Conservation (phyloP, 2,888 invertebrate species). For the Brenthis daphne region DNA sequence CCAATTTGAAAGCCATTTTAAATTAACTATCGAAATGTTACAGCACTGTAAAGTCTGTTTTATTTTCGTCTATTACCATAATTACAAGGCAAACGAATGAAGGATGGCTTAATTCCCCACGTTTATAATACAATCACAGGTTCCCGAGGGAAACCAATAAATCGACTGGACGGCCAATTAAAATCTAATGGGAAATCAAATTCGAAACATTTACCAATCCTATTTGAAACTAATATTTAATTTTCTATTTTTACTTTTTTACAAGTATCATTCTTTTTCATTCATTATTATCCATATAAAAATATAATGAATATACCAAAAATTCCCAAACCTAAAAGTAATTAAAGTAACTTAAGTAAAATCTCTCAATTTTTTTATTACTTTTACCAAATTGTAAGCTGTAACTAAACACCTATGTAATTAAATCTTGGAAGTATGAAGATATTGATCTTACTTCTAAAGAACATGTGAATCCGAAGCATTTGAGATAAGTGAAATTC, state of each 20-base stretch:
- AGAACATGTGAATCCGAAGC: too few relatives aligned
- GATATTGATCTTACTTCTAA: too few relatives aligned
- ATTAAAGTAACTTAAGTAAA: too few relatives aligned
- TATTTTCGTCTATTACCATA: slow-evolving; percentile 29
- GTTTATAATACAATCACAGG: slow-evolving; percentile 32
- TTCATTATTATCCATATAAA: too few relatives aligned
- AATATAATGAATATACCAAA: too few relatives aligned
- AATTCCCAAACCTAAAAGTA: too few relatives aligned
- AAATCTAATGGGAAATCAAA: slow-evolving; percentile 58
- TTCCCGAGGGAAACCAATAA: slow-evolving; percentile 66
- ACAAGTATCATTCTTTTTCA: too few relatives aligned
- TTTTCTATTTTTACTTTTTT: not conserved
- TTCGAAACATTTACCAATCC: slow-evolving; percentile 18
- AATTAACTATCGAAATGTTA: slow-evolving; percentile 1
- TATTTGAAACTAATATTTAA: not conserved
- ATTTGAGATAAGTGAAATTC: too few relatives aligned
- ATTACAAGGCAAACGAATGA: slow-evolving; percentile 32
- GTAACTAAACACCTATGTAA: too few relatives aligned
- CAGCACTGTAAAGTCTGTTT: slow-evolving; percentile 10
- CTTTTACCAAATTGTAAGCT: too few relatives aligned
- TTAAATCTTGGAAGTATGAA: too few relatives aligned
- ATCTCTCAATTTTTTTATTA: too few relatives aligned
- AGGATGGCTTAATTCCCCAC: slow-evolving; percentile 31
- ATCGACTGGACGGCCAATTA: slow-evolving; percentile 65
- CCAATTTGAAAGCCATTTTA: not conserved